These are phyloP conservation scores for Calcarius ornatus DNA, from an alignment of 2,113 vertebrate genomes.

Conservation along the genomic window DNA sequence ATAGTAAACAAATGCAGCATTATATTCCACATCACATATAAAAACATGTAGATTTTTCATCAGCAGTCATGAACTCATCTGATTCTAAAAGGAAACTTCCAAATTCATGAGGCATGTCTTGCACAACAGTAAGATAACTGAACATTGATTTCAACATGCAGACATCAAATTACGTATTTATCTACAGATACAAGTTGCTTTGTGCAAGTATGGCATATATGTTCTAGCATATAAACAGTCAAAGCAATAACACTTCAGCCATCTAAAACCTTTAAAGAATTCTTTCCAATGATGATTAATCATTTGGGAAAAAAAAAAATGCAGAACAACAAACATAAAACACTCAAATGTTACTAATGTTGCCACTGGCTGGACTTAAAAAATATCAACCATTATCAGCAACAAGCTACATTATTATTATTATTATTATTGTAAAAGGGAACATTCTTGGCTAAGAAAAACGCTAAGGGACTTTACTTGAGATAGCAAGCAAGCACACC, in stretches of 20 bases:
- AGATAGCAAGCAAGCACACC: not conserved
- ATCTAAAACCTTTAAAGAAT: not conserved
- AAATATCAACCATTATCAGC: not conserved
- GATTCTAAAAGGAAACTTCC: not conserved
- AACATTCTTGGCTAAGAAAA: not conserved
- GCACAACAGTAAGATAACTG: not conserved
- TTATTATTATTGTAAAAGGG: not conserved
- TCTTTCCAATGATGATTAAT: not conserved
- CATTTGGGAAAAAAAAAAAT: not conserved
- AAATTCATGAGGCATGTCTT: not conserved
- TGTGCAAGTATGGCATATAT: not conserved
- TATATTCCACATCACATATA: not conserved
- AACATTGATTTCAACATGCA: not conserved
- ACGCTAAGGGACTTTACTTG: not conserved
- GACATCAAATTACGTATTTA: not conserved
- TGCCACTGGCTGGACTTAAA: not conserved
- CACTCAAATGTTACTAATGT: not conserved
- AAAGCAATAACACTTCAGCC: not conserved
- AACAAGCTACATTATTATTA: not conserved
- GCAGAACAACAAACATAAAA: not conserved
- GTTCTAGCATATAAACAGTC: not conserved
- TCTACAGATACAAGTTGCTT: not conserved
- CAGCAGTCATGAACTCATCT: not conserved
- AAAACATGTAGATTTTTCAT: not conserved
- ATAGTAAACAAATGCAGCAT: conserved; percentile 7